Evolutionary conservation across 2,797 vertebrate species (phyloP).

Genomic region (Jordanella pulchra): DNA sequence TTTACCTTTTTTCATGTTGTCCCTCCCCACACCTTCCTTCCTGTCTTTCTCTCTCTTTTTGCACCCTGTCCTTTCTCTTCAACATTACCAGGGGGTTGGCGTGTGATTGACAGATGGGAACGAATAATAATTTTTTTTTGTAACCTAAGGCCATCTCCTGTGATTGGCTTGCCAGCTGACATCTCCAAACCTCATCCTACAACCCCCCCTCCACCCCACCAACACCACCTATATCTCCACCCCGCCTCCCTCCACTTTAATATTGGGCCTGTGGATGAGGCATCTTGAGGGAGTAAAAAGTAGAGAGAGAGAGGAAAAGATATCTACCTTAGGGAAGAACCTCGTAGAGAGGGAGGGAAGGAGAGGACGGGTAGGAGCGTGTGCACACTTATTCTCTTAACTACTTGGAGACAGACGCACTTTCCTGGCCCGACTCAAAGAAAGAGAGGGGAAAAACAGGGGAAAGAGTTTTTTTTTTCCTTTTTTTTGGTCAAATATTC

Average conservation of each 20-base stretch:
- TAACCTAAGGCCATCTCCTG: conserved; percentile 87
- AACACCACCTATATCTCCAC: conserved; percentile 12
- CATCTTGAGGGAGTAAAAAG: conserved; percentile 84
- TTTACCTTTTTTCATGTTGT: conserved; percentile 67
- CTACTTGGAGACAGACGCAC: conserved; percentile 83
- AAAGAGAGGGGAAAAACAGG: conserved; percentile 73
- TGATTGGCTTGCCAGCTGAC: conserved; percentile 88
- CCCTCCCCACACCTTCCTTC: conserved; percentile 64
- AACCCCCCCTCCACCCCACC: conserved; percentile 28
- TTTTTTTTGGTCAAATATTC: conserved; percentile 64
- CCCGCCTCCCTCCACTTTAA: conserved; percentile 69
- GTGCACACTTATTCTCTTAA: conserved; percentile 84
- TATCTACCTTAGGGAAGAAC: conserved; percentile 89
- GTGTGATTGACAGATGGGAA: conserved; percentile 89
- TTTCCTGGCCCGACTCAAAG: conserved; percentile 80
- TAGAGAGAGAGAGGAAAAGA: conserved; percentile 81
- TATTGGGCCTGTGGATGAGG: conserved; percentile 86
- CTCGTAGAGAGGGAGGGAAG: conserved; percentile 85
- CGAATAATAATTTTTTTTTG: conserved; percentile 86
- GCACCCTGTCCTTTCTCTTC: conserved; percentile 78
- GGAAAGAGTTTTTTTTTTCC: conserved; percentile 70
- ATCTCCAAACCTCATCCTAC: conserved; percentile 79
- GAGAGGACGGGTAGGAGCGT: conserved; percentile 83
- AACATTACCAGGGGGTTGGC: conserved; percentile 84
- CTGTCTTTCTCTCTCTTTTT: conserved; percentile 58